These are phyloP conservation scores for Amphiprion clarkii DNA, from an alignment of 2,797 vertebrate species.

Conservation along the genomic window DNA sequence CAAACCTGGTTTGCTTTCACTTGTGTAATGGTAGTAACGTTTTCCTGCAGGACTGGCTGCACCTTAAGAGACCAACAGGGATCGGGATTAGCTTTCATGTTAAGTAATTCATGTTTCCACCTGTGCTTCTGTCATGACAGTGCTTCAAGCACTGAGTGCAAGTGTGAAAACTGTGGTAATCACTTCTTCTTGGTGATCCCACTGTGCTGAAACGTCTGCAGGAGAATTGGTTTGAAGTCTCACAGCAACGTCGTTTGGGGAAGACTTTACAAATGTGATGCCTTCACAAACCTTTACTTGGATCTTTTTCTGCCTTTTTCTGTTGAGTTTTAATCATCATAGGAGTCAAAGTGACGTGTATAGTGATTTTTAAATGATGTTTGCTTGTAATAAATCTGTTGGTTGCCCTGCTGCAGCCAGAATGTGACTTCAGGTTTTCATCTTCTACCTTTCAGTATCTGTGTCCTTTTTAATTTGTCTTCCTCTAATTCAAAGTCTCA, in stretches of 20 bases:
- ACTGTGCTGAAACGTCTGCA: background rate
- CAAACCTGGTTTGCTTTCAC: too few relatives aligned
- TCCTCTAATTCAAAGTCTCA: slow-evolving; percentile 1
- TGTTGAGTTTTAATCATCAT: too few relatives aligned
- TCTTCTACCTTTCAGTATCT: background rate
- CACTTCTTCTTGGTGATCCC: too few relatives aligned
- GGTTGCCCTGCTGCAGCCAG: background rate
- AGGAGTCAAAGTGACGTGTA: too few relatives aligned
- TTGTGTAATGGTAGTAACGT: too few relatives aligned
- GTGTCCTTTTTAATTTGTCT: background rate
- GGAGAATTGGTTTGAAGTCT: too few relatives aligned
- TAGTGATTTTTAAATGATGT: background rate
- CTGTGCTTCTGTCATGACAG: background rate
- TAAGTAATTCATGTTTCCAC: background rate
- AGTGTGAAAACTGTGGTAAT: background rate
- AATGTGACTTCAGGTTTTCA: background rate
- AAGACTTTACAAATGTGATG: background rate
- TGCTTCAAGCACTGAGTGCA: background rate
- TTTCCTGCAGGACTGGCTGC: background rate
- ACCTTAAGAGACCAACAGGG: background rate
- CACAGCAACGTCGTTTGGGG: background rate
- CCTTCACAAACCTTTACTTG: too few relatives aligned
- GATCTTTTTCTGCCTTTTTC: too few relatives aligned
- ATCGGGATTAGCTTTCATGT: background rate
- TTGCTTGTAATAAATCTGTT: background rate